Conservation (phyloP, 2,797 vertebrate genomes). For the Sciaenops ocellatus region DNA sequence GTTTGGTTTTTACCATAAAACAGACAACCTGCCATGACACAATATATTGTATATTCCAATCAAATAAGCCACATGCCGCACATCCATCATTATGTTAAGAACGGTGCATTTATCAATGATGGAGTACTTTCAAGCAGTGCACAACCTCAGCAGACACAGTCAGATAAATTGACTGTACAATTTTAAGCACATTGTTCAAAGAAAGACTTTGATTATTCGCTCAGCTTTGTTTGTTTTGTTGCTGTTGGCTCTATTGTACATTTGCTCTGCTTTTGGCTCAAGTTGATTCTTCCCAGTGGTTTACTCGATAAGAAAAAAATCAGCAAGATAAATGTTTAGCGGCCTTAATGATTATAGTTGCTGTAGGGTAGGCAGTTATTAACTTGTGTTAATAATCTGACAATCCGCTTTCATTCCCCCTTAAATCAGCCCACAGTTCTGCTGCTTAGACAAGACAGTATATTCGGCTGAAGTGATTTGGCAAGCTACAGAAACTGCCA, state of each 20-base stretch:
- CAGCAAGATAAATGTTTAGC: conserved; percentile 61
- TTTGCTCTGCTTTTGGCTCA: conserved; percentile 39
- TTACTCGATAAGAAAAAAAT: conserved; percentile 53
- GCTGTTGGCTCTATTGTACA: conserved; percentile 23
- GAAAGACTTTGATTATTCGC: conserved; percentile 47
- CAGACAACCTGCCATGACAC: no score
- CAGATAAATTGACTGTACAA: conserved; percentile 49
- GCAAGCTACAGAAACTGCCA: conserved; percentile 30
- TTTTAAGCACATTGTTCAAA: conserved; percentile 37
- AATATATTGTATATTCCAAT: background rate
- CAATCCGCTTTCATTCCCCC: conserved; percentile 61
- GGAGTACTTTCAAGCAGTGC: background rate
- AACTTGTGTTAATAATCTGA: conserved; percentile 72
- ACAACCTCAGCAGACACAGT: conserved; percentile 26
- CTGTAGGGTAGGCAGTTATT: conserved; percentile 65
- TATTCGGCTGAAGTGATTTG: conserved; percentile 41
- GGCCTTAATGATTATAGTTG: conserved; percentile 65
- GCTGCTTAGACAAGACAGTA: conserved; percentile 35
- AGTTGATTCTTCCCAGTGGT: conserved; percentile 35
- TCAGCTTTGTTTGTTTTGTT: conserved; percentile 40
- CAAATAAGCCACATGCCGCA: conserved; percentile 13
- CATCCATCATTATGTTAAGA: conserved; percentile 27
- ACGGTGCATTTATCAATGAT: conserved; percentile 25
- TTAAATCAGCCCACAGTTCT: conserved; percentile 63
- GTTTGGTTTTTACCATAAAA: conserved; percentile 1